Evolutionary conservation across 2,797 vertebrate species (phyloP).

Genomic region (Morelia viridis): DNA sequence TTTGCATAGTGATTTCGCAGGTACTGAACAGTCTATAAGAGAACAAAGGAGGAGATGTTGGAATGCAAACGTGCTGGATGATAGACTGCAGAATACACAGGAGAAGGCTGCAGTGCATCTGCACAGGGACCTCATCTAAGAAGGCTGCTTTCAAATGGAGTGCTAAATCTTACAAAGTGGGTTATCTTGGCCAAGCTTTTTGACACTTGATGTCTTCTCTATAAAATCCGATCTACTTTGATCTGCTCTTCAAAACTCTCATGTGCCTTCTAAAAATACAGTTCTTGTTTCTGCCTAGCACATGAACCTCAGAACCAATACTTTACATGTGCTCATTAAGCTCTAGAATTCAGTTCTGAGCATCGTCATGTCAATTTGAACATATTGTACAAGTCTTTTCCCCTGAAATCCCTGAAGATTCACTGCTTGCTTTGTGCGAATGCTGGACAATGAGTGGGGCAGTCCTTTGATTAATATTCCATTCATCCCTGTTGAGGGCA

Average conservation of each 20-base stretch:
- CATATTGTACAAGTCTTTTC: not conserved
- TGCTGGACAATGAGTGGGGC: not conserved
- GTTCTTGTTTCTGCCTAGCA: not conserved
- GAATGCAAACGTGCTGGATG: not conserved
- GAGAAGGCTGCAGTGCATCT: not conserved
- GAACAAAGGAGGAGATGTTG: not conserved
- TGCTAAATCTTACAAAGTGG: not conserved
- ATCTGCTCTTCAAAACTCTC: not conserved
- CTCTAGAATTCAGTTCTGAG: not conserved
- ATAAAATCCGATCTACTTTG: not conserved
- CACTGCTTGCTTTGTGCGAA: not conserved
- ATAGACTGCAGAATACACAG: not conserved
- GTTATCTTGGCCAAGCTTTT: not conserved
- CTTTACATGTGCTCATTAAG: not conserved
- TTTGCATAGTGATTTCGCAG: too few species aligned
- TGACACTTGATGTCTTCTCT: not conserved
- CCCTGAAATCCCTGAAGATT: not conserved
- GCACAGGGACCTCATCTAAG: not conserved
- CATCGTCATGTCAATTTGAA: not conserved
- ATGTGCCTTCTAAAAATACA: not conserved
- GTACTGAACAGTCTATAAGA: not conserved
- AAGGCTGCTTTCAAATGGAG: not conserved
- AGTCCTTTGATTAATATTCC: constrained; percentile 8
- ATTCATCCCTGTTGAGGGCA: not conserved
- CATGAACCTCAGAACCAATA: not conserved